phyloP scores from a whole-genome alignment of 2,797 vertebrate genomes.

The Chrosomus eos region DNA sequence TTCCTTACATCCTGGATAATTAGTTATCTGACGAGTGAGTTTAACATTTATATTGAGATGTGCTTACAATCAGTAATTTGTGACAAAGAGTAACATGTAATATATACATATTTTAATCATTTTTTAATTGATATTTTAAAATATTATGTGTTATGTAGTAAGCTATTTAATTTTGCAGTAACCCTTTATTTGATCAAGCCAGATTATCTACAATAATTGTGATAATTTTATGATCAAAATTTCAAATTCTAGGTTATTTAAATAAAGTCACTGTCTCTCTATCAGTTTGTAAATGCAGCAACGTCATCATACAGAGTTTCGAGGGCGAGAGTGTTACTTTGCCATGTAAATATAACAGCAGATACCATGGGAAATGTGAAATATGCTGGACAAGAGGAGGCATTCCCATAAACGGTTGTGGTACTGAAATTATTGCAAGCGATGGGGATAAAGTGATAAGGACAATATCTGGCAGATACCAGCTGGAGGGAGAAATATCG shows the following conservation, averaged over 20 bases:
- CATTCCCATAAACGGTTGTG: constrained; percentile 68
- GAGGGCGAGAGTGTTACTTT: constrained; percentile 73
- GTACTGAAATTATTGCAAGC: constrained; percentile 64
- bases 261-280: constrained; percentile 8
- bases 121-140: neutral
- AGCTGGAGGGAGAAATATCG: constrained; percentile 68
- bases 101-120: neutral
- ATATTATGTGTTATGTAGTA: too few relatives aligned
- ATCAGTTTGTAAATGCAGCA: constrained; percentile 45
- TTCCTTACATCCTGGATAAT: constrained; percentile 33
- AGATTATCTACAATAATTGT: neutral
- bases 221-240: neutral
- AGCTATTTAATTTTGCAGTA: neutral
- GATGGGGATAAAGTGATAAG: constrained; percentile 64
- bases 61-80: neutral
- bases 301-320: neutral
- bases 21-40: constrained; percentile 52
- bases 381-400: constrained; percentile 80
- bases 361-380: rapidly evolving
- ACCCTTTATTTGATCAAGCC: neutral
- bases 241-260: too few relatives aligned
- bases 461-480: constrained; percentile 67
- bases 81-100: neutral
- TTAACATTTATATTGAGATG: neutral
- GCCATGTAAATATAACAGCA: constrained; percentile 72